A percentile compares a stretch with the other conserved stretches of the same genome.
phyloP scores from a whole-genome alignment of 2,888 invertebrate genomes.

The Oxystoma pomonae region DNA sequence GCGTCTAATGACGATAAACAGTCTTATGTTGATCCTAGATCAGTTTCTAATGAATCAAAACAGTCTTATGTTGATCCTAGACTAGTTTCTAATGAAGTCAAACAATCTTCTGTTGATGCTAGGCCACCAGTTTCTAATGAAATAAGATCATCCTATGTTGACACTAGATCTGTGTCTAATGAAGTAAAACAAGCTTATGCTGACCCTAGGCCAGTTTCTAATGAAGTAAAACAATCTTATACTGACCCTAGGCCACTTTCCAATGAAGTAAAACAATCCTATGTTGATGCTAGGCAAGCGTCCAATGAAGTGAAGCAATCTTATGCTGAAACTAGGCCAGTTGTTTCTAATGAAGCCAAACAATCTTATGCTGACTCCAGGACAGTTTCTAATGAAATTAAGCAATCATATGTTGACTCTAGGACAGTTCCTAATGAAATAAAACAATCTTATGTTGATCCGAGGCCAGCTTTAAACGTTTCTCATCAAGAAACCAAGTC shows the following conservation, averaged over 20 bases:
- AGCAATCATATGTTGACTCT: background rate
- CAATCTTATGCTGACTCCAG: no score
- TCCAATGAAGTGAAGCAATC: no score
- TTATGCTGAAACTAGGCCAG: no score
- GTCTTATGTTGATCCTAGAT: background rate
- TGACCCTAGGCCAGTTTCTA: background rate
- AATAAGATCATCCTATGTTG: background rate
- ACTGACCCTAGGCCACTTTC: background rate
- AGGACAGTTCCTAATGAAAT: background rate
- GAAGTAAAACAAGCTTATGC: background rate
- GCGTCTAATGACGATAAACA: background rate
- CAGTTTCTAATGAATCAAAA: background rate
- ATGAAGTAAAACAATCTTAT: background rate
- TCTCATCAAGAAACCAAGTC: slow-evolving; percentile 35
- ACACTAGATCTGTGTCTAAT: background rate
- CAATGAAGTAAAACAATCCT: background rate
- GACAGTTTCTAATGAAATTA: background rate
- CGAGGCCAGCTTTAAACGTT: background rate
- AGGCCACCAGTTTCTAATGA: background rate
- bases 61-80: background rate
- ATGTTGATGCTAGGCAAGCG: no score
- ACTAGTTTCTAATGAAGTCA: no score
- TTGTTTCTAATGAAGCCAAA: no score
- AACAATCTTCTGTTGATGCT: no score
- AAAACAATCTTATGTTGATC: background rate